These are phyloP conservation scores for Canis aureus DNA, from an alignment of 2,113 vertebrate genomes.

Conservation along the genomic window DNA sequence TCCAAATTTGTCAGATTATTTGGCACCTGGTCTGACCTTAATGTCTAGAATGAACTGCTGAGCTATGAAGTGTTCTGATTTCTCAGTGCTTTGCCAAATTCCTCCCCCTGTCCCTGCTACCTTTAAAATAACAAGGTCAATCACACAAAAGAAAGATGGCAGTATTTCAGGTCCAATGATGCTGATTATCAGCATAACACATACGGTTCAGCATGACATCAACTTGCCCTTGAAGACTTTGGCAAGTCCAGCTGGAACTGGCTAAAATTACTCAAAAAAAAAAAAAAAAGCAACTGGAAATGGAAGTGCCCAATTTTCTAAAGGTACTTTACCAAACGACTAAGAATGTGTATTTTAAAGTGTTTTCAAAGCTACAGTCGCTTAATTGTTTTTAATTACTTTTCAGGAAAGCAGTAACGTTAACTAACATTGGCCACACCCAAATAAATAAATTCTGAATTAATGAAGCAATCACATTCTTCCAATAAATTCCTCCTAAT, in stretches of 20 bases:
- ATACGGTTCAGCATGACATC: slow-evolving; percentile 47
- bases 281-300: background rate
- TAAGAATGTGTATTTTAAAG: background rate
- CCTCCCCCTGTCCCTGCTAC: background rate
- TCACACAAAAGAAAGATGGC: slow-evolving; percentile 70
- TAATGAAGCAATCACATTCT: background rate
- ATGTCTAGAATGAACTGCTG: slow-evolving; percentile 78
- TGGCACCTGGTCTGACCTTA: slow-evolving; percentile 79
- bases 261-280: background rate
- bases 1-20: slow-evolving; percentile 76
- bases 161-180: slow-evolving; percentile 72
- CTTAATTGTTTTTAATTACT: background rate
- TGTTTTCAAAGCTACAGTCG: background rate
- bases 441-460: slow-evolving; percentile 10
- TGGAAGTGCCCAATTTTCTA: background rate
- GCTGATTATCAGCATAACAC: slow-evolving; percentile 69
- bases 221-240: slow-evolving; percentile 69
- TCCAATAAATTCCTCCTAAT: background rate
- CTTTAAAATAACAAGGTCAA: slow-evolving; percentile 82
- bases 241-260: background rate
- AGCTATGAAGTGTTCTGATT: slow-evolving; percentile 76
- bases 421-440: background rate
- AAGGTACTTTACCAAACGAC: background rate
- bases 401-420: background rate
- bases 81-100: slow-evolving; percentile 70